phyloP scores from a whole-genome alignment of 2,888 invertebrate genomes.

The Tubulanus polymorphus region DNA sequence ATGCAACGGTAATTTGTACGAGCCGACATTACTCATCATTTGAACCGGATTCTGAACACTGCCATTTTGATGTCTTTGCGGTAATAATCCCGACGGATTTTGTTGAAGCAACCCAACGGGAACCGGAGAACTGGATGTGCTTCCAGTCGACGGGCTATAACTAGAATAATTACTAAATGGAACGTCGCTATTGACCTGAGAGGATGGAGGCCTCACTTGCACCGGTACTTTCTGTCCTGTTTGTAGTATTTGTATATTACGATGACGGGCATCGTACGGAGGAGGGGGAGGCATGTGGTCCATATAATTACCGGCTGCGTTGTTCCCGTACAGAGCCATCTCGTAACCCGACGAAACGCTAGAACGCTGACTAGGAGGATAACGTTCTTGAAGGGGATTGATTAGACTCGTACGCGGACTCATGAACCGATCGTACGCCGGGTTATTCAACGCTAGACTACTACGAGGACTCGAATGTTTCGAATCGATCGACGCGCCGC shows the following conservation, averaged over 20 bases:
- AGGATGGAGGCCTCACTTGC: background rate
- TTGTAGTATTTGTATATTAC: background rate
- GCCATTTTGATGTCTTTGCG: slow-evolving; percentile 2
- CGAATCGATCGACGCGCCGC: slow-evolving; percentile 55
- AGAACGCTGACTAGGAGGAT: slow-evolving; percentile 3
- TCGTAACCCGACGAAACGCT: slow-evolving; percentile 2
- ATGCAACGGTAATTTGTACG: slow-evolving; percentile 16
- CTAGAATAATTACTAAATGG: background rate
- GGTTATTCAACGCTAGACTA: slow-evolving; percentile 37
- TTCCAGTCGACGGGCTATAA: background rate
- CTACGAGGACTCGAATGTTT: slow-evolving; percentile 55
- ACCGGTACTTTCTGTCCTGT: background rate
- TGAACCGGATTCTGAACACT: background rate
- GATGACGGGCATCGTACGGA: slow-evolving; percentile 15
- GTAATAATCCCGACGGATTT: background rate
- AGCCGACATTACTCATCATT: slow-evolving; percentile 17
- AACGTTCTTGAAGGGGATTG: slow-evolving; percentile 26
- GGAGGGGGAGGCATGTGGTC: slow-evolving; percentile 27
- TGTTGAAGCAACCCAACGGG: no score
- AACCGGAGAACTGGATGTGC: slow-evolving; percentile 4
- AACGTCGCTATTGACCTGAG: background rate
- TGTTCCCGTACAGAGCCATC: slow-evolving; percentile 18
- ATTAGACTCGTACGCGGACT: slow-evolving; percentile 54
- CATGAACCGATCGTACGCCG: slow-evolving; percentile 44
- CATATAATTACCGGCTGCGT: slow-evolving; percentile 19